phyloP scores from a whole-genome alignment of 2,797 vertebrate species.

The Sphenopsis melanotis region DNA sequence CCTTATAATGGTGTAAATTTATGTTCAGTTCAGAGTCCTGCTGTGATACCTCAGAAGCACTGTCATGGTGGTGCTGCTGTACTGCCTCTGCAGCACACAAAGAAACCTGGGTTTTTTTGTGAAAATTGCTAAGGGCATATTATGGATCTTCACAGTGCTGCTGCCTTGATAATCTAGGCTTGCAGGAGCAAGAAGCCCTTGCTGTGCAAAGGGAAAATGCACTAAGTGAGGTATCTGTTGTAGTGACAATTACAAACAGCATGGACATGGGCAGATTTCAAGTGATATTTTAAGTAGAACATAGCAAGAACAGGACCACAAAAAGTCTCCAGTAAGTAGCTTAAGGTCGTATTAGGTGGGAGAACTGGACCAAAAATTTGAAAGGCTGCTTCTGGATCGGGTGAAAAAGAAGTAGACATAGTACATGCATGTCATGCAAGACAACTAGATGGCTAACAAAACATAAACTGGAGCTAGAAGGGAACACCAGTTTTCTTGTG shows the following conservation, averaged over 20 bases:
- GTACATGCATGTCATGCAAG: background rate
- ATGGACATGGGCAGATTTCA: background rate
- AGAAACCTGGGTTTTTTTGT: background rate
- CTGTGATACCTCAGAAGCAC: background rate
- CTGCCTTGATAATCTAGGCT: background rate
- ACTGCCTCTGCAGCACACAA: background rate
- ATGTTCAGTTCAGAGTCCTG: background rate
- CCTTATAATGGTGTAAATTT: background rate
- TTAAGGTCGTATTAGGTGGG: too few relatives aligned
- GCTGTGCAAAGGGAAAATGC: background rate
- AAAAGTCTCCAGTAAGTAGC: background rate
- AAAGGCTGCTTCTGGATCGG: background rate
- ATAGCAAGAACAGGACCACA: background rate
- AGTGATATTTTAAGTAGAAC: background rate
- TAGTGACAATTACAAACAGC: background rate
- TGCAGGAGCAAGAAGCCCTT: background rate
- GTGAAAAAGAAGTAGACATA: background rate
- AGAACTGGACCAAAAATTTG: background rate
- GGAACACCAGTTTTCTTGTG: background rate
- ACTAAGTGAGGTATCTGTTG: background rate
- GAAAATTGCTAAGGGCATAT: background rate
- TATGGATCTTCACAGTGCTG: background rate
- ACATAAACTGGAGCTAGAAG: background rate
- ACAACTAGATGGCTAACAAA: background rate
- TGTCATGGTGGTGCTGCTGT: background rate